Conservation (phyloP, 2,888 invertebrate species). For the Terebella lapidaria region DNA sequence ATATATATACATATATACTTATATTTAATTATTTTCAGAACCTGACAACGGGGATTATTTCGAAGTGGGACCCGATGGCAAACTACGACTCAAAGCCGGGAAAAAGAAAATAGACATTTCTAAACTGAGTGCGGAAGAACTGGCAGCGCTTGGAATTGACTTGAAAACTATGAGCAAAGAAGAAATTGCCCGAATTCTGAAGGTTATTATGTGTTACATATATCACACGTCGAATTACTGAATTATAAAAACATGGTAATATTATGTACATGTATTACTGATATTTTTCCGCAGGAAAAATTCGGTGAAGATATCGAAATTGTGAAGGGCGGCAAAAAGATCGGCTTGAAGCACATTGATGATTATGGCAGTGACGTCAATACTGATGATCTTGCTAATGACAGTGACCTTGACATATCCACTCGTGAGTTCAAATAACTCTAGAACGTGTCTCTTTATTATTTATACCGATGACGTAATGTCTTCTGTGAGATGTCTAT, state of each 20-base stretch:
- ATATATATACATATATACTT: too few species aligned
- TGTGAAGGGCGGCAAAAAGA: conserved; percentile 33
- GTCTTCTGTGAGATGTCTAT: too few species aligned
- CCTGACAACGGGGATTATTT: conserved; percentile 36
- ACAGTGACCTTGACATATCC: conserved; percentile 47
- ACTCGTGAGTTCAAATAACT: conserved; percentile 38
- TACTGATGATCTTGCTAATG: conserved; percentile 48
- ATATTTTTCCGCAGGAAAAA: conserved; percentile 34
- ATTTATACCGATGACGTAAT: too few species aligned
- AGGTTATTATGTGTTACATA: conserved; percentile 20
- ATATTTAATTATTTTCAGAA: background rate
- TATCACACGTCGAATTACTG: too few species aligned
- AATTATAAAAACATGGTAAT: too few species aligned
- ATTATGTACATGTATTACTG: too few species aligned
- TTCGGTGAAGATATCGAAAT: conserved; percentile 46
- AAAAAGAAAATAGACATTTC: conserved; percentile 49
- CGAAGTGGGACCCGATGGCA: conserved; percentile 42
- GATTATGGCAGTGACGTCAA: conserved; percentile 46
- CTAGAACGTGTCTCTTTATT: too few species aligned
- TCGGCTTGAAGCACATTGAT: conserved; percentile 39
- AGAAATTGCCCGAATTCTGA: conserved; percentile 45
- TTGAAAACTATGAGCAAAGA: conserved; percentile 43
- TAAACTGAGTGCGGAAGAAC: conserved; percentile 47
- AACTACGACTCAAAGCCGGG: conserved; percentile 37
- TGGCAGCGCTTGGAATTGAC: conserved; percentile 46